These are phyloP conservation scores for Nebria ingens DNA, from an alignment of 1,140 invertebrate species.

Conservation along the genomic window DNA sequence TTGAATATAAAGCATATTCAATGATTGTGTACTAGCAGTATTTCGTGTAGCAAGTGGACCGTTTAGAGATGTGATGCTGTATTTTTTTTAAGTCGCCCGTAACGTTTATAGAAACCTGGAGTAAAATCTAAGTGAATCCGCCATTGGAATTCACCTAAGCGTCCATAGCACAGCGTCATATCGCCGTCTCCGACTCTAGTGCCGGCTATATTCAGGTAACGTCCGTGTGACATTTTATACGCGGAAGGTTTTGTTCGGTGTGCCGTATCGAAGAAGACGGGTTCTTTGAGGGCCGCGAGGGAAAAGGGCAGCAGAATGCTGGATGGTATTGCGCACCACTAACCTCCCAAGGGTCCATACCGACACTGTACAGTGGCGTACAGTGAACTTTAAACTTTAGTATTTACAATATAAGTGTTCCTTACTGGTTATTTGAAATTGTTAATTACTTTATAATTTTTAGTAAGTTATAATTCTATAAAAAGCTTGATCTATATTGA, in stretches of 20 bases:
- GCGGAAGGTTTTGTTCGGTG: background rate
- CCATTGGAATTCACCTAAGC: constrained; percentile 8
- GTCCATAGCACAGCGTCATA: background rate
- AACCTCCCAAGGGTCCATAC: background rate
- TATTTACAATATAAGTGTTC: no score
- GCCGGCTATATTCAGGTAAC: constrained; percentile 3
- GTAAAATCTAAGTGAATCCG: constrained; percentile 1
- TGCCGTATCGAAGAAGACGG: background rate
- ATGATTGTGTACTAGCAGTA: no score
- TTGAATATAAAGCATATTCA: no score
- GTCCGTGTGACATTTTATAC: background rate
- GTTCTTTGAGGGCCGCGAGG: background rate
- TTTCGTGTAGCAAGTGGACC: background rate
- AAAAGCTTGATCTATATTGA: no score
- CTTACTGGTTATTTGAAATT: no score
- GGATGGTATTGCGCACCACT: background rate
- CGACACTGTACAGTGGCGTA: background rate
- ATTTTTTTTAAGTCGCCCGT: background rate
- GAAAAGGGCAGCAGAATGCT: background rate
- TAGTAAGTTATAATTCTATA: no score
- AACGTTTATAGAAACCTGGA: background rate
- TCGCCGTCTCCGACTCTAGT: background rate
- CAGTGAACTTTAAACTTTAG: no score
- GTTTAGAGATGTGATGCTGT: background rate
- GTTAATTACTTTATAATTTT: no score